phyloP scores from a whole-genome alignment of 2,888 invertebrate species.

The Plemyria rubiginata region DNA sequence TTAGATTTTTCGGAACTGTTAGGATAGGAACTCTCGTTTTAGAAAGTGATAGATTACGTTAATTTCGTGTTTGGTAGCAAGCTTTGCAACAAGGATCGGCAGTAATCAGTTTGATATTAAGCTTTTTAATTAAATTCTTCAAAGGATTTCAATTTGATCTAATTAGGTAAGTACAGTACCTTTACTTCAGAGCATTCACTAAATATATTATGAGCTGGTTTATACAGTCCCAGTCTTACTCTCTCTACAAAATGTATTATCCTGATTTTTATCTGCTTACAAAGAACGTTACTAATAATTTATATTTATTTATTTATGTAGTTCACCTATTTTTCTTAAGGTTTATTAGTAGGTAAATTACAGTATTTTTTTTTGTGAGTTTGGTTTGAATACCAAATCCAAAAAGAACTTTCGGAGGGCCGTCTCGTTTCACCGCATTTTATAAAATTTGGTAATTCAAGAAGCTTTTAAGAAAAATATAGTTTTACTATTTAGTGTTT shows the following conservation, averaged over 20 bases:
- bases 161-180: too few relatives aligned
- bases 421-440: too few relatives aligned
- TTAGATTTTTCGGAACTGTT: conserved; percentile 31
- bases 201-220: background rate
- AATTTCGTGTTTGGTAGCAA: conserved; percentile 10
- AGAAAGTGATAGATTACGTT: conserved; percentile 37
- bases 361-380: background rate
- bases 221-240: background rate
- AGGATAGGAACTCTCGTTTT: conserved; percentile 28
- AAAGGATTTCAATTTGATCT: background rate
- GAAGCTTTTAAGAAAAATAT: too few relatives aligned
- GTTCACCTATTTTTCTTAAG: too few relatives aligned
- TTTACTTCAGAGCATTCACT: background rate
- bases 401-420: too few relatives aligned
- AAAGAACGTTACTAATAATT: background rate
- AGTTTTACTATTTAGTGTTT: too few relatives aligned
- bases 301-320: background rate
- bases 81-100: background rate
- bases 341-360: background rate
- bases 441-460: too few relatives aligned
- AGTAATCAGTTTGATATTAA: background rate
- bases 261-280: background rate
- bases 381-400: background rate
- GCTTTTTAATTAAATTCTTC: background rate
- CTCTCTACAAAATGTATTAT: background rate